Evolutionary conservation across 2,113 vertebrate genomes (phyloP), one percentile per base, ranked within the genome.

Genomic region (Nyctereutes procyonoides): DNA sequence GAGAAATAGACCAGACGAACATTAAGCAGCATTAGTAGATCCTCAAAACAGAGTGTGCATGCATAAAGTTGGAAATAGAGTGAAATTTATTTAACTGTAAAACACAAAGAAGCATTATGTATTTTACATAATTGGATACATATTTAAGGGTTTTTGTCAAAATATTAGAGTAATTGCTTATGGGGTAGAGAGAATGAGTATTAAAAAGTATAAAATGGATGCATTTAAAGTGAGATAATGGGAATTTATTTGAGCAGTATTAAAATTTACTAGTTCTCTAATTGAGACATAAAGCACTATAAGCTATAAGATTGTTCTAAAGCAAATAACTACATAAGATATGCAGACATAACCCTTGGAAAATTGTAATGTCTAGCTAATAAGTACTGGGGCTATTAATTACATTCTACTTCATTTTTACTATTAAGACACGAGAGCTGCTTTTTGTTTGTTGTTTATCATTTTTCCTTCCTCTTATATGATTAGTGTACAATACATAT

Each of bases 401-500:
- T 58, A 65, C 51, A 77, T 20, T 96, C n/a, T 58, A 22, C 3
- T 43, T 96, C 4, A 15, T 6, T 88, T 93, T 89, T 81, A 48
- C 3, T 69, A 53, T 55, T 35, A 85, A 67, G 85, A 17, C 1
- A 38, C 9, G 73, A 35, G 60, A 79, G 19, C 8, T 90, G 74
- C 9, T 71, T 84, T 90, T 90, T 69, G 60, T 60, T 97, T 83
- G 35, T 87, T 85, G 24, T 73, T 95, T 88, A 82, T 88, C 19
- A 56, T 69, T 69, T 95, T 87, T 38, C 26, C 43, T 93, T 90
- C 30, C 8, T 60, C 8, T 73, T 83, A 43, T 55, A 83, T 88
- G 22, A 77, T 97, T 92, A 84, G 4, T 30, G 28, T 55, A 16
- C 3, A 93, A n/a, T 74, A 38, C 9, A 90, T 38, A 15, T 6